These are phyloP conservation scores for Abscondita cerata DNA, from an alignment of 2,888 invertebrate species.

Conservation along the genomic window DNA sequence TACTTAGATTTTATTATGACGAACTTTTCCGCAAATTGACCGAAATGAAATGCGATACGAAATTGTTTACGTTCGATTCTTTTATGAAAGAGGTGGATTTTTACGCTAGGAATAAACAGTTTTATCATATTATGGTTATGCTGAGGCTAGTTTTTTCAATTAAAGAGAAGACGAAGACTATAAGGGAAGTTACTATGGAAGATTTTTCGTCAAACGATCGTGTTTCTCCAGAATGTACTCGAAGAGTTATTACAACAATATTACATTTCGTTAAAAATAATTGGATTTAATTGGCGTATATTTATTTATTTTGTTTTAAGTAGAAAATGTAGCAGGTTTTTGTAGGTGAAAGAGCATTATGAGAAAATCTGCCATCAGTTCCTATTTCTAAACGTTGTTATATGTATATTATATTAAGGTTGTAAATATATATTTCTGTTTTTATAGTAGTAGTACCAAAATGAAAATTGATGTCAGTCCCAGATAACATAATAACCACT, in stretches of 20 bases:
- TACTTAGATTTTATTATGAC: constrained; percentile 61
- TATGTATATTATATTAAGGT: too few species aligned
- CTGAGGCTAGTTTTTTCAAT: constrained; percentile 54
- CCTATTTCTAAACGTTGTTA: too few species aligned
- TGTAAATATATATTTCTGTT: too few species aligned
- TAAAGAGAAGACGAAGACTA: constrained; percentile 51
- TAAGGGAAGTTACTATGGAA: constrained; percentile 46
- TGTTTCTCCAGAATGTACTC: constrained; percentile 13
- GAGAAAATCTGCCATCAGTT: too few species aligned
- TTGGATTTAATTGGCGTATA: constrained; percentile 23
- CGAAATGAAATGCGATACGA: constrained; percentile 44
- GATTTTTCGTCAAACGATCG: constrained; percentile 37
- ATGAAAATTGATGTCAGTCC: too few species aligned
- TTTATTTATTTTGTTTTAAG: too few species aligned
- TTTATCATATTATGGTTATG: constrained; percentile 58
- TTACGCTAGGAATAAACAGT: constrained; percentile 50
- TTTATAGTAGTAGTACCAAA: too few species aligned
- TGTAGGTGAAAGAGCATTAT: too few species aligned
- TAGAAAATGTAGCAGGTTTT: too few species aligned
- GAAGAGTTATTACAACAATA: neutral
- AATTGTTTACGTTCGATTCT: constrained; percentile 53
- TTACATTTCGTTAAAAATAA: constrained; percentile 8
- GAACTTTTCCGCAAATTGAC: constrained; percentile 56
- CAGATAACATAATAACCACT: too few species aligned
- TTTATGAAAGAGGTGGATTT: constrained; percentile 55